Percentiles rank a stretch among this genome's conserved stretches.
These are phyloP conservation scores for Mylabris sibirica DNA, from an alignment of 2,888 invertebrate genomes.

Conservation along the genomic window DNA sequence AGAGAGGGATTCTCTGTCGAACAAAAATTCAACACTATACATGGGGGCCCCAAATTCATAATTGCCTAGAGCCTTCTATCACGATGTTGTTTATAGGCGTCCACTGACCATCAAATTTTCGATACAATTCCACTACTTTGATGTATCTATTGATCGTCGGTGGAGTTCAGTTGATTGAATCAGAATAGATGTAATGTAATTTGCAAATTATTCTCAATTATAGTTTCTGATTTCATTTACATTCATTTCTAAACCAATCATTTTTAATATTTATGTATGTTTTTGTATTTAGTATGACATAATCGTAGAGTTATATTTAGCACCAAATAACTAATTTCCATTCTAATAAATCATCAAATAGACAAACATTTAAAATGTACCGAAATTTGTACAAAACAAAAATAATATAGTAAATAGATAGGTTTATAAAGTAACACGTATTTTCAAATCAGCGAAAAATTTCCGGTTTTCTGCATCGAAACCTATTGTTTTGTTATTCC, in stretches of 20 bases:
- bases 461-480: conserved; percentile 28
- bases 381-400: not conserved
- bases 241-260: not conserved
- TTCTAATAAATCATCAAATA: not conserved
- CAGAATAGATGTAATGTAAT: not conserved
- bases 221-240: not conserved
- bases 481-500: conserved; percentile 30
- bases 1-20: too few species aligned
- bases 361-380: not conserved
- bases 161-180: not conserved
- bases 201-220: conserved; percentile 4
- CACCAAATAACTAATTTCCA: conserved; percentile 6
- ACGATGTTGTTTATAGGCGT: too few species aligned
- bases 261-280: not conserved
- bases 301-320: conserved; percentile 3
- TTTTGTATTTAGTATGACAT: not conserved
- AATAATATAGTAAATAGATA: not conserved
- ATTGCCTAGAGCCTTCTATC: too few species aligned
- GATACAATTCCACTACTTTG: too few species aligned
- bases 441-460: conserved; percentile 27
- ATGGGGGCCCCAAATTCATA: too few species aligned
- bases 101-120: too few species aligned
- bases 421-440: not conserved
- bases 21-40: too few species aligned
- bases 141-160: too few species aligned